A percentile compares a stretch with the other conserved stretches of the same genome.
phyloP scores from a whole-genome alignment of 92 coral and sea anemone species.

The Epizoanthus scotinus region DNA sequence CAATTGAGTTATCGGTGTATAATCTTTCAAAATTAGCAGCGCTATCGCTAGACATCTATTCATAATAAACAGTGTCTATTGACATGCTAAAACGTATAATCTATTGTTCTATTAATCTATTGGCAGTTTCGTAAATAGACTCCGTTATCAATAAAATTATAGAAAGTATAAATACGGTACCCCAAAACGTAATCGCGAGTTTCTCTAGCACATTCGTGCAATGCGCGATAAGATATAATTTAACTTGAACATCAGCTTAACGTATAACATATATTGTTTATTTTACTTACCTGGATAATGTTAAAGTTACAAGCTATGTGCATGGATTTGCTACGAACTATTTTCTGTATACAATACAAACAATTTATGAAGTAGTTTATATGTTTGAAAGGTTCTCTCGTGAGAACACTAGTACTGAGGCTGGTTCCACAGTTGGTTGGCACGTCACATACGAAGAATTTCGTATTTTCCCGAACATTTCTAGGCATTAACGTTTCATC shows the following conservation, averaged over 20 bases:
- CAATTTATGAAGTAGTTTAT: no score
- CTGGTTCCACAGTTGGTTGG: no score
- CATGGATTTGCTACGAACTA: background rate
- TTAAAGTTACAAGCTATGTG: background rate
- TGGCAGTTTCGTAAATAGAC: constrained; percentile 5
- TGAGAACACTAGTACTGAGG: no score
- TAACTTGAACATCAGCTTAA: no score
- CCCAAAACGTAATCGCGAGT: background rate
- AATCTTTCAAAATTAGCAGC: background rate
- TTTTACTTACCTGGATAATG: no score
- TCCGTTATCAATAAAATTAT: background rate
- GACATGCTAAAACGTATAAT: background rate
- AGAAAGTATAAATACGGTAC: background rate
- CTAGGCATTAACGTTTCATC: no score
- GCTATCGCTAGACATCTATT: background rate
- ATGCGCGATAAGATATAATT: no score
- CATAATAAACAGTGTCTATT: constrained; percentile 2
- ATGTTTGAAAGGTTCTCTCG: no score
- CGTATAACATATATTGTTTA: no score
- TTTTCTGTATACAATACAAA: no score
- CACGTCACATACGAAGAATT: no score
- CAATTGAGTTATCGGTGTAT: background rate
- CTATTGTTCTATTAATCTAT: background rate
- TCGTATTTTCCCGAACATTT: no score
- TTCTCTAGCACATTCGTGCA: background rate